These are phyloP conservation scores for Cavia porcellus DNA, from an alignment of 2,113 vertebrate genomes.

Conservation along the genomic window DNA sequence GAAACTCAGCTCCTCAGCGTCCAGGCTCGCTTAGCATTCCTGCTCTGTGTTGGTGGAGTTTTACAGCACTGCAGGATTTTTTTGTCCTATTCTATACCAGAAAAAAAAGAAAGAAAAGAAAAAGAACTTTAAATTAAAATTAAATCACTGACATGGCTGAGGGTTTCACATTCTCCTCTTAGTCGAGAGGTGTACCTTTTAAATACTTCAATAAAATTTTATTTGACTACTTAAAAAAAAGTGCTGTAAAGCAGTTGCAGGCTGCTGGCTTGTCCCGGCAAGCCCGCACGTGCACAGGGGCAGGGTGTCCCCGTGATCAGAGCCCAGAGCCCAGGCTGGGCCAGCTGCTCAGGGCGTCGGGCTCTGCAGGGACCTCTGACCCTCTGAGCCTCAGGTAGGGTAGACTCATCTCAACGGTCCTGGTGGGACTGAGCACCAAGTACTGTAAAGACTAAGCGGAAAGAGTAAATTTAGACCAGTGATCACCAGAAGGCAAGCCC, in stretches of 20 bases:
- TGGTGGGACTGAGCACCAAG: neutral
- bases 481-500: neutral
- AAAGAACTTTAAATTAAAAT: neutral
- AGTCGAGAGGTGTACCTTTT: constrained; percentile 23
- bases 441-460: neutral
- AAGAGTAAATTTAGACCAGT: neutral
- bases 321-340: neutral
- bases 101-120: neutral
- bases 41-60: constrained; percentile 19
- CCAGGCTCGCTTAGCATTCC: constrained; percentile 57
- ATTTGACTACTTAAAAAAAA: constrained; percentile 55
- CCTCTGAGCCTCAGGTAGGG: neutral
- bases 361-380: neutral
- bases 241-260: constrained; percentile 45
- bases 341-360: neutral
- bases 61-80: neutral
- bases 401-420: neutral
- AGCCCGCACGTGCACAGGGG: neutral
- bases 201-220: constrained; percentile 64
- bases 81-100: neutral
- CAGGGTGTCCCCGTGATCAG: neutral
- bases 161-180: constrained; percentile 64
- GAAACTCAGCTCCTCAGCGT: constrained; percentile 61
- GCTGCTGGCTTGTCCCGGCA: constrained; percentile 45
- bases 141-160: neutral